Evolutionary conservation across 2,888 invertebrate genomes (phyloP).

Genomic region (Sinhomidia bicolor): DNA sequence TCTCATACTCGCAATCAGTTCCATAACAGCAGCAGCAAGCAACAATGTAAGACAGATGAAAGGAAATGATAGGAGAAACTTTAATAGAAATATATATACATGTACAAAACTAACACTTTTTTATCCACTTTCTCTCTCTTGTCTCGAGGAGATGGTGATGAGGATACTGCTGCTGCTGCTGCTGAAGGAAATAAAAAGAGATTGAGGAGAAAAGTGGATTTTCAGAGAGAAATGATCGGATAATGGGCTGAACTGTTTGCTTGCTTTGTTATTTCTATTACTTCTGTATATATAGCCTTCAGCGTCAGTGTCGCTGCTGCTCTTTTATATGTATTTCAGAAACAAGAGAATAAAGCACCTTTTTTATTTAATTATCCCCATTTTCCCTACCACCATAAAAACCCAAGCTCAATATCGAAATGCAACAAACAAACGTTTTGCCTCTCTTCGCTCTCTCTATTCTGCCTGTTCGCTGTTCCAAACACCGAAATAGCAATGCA

Average conservation of each 20-base stretch:
- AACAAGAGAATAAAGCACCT: neutral
- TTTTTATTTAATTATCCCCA: conserved; percentile 31
- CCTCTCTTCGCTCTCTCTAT: neutral
- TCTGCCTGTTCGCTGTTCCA: too few relatives aligned
- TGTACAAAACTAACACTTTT: too few relatives aligned
- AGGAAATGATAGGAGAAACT: too few relatives aligned
- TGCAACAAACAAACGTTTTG: neutral
- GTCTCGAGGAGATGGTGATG: neutral
- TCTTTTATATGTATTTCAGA: neutral
- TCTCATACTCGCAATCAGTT: neutral
- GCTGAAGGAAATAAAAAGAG: neutral
- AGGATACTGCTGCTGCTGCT: neutral
- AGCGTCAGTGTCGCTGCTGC: too few relatives aligned
- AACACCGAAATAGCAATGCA: conserved; percentile 11
- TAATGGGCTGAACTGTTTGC: neutral
- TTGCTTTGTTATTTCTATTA: neutral
- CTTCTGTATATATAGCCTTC: neutral
- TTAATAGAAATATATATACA: too few relatives aligned
- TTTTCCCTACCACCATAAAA: neutral
- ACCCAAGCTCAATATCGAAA: neutral
- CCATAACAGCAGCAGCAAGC: too few relatives aligned
- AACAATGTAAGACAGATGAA: neutral
- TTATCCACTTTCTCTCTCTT: too few relatives aligned
- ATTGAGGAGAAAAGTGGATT: neutral
- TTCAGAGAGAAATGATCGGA: conserved; percentile 20